Evolutionary conservation across 2,113 vertebrate genomes (phyloP).

Genomic region (Anser brachyrhynchus): DNA sequence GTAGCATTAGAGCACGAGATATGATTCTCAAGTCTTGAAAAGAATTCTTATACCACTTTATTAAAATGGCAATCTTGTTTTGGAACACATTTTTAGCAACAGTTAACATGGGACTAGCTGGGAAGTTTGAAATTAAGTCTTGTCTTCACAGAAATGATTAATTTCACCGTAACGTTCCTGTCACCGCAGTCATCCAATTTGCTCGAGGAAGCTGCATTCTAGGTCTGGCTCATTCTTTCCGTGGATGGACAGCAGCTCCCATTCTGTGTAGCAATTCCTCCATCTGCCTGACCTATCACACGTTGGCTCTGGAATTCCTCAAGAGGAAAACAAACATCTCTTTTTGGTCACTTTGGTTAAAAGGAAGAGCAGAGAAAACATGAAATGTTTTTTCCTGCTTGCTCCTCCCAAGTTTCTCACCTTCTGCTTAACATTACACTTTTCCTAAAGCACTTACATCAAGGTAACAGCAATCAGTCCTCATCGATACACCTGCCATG

Average conservation of each 20-base stretch:
- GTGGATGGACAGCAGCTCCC: neutral
- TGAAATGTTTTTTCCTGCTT: neutral
- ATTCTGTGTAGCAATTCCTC: fast-evolving
- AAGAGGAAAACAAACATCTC: neutral
- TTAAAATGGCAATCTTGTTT: neutral
- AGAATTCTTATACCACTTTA: neutral
- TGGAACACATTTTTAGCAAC: neutral
- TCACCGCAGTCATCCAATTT: neutral
- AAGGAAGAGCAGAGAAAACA: neutral
- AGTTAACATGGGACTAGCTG: neutral
- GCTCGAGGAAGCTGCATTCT: neutral
- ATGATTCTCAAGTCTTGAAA: neutral
- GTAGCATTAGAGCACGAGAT: fast-evolving
- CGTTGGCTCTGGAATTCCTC: neutral
- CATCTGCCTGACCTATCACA: neutral
- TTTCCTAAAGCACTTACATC: neutral
- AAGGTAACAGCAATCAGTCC: neutral
- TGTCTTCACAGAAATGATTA: fast-evolving
- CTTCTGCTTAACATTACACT: neutral
- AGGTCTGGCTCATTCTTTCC: neutral
- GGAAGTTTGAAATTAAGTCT: neutral
- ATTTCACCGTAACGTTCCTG: neutral
- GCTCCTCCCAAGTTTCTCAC: neutral
- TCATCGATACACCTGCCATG: neutral
- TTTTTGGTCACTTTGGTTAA: neutral